phyloP scores from a whole-genome alignment of 2,797 vertebrate species.

The Hemitrygon akajei region DNA sequence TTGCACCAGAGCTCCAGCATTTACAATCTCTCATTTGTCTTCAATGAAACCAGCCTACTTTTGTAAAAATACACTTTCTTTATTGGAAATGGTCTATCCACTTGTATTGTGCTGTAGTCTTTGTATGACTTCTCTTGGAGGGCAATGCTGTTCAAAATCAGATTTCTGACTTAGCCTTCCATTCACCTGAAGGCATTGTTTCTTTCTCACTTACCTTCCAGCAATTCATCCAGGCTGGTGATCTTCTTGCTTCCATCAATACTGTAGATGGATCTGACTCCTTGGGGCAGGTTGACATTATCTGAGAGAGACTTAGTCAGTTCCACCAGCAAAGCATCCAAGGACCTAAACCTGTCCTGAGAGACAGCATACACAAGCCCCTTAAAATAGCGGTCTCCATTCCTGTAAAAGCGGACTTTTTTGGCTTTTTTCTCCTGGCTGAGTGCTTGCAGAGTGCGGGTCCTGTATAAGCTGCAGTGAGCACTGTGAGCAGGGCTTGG shows the following conservation, averaged over 20 bases:
- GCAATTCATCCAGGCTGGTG: conserved; percentile 78
- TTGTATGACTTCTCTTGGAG: neutral
- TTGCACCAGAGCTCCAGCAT: no score
- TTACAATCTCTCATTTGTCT: no score
- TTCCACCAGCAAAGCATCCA: conserved; percentile 87
- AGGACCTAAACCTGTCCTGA: conserved; percentile 81
- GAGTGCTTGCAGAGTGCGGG: conserved; percentile 89
- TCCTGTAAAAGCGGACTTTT: conserved; percentile 92
- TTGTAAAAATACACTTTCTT: neutral
- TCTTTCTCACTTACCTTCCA: conserved; percentile 69
- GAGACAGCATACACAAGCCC: conserved; percentile 91
- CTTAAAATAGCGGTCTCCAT: conserved; percentile 94
- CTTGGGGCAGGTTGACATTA: conserved; percentile 91
- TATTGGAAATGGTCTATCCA: neutral
- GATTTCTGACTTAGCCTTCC: neutral
- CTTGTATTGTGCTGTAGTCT: neutral
- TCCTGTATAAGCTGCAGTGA: conserved; percentile 94
- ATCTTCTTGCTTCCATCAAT: conserved; percentile 80
- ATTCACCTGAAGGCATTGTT: neutral
- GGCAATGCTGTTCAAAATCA: neutral
- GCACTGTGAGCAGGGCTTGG: conserved; percentile 95
- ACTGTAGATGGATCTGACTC: conserved; percentile 81
- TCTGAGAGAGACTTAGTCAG: conserved; percentile 88
- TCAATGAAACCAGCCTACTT: neutral
- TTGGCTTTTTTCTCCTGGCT: conserved; percentile 87